Evolutionary conservation across 2,888 invertebrate genomes (phyloP), one percentile per base, ranked within the genome.

Genomic region (Agrochola macilenta): DNA sequence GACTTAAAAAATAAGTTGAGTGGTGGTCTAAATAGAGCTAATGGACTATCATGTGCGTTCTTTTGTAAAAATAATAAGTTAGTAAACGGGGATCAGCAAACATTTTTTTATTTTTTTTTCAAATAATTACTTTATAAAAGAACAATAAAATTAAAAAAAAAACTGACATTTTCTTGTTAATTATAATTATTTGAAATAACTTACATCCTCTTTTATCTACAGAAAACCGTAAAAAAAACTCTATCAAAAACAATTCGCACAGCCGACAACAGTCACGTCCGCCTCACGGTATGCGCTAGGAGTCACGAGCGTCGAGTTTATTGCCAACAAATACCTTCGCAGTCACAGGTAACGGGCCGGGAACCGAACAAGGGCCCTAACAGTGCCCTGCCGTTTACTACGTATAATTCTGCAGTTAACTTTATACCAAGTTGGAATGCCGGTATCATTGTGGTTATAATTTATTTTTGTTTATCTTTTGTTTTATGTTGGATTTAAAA

Each of bases 301-400:
- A 84, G 89, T 88, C 90, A 90, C 90, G 89, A 89, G 74, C 73
- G 60, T 39, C 75, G 46, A 76, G 75, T 84, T 87, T 89, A 88
- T 88, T 84, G 86, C 76, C 70, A 82, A 79, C 83, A 90, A 89
- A 89, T 87, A 79, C 88, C 88, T 81, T 64, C 26, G 63, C 84
- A 80, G 78, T 86, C 87, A 89, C 88, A 87, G 88, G 68, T 89
- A 89, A 85, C 86, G 87, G 88, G 49, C 77, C 85, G 82, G 82
- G 90, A 88, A 88, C 78, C 81, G 85, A 89, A 85, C 82, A 77
- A 69, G n/a, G 66, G 69, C 79, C 73, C 69, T 82, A 85, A 72
- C 84, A 74, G 79, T 83, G 72, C 71, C 76, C 76, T 63, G 26
- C 73, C 69, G 73, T 64, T 74, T 68, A 69, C 68, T 65, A 61